These are phyloP conservation scores for Alectura lathami DNA, from an alignment of 2,113 vertebrate species.

Conservation along the genomic window DNA sequence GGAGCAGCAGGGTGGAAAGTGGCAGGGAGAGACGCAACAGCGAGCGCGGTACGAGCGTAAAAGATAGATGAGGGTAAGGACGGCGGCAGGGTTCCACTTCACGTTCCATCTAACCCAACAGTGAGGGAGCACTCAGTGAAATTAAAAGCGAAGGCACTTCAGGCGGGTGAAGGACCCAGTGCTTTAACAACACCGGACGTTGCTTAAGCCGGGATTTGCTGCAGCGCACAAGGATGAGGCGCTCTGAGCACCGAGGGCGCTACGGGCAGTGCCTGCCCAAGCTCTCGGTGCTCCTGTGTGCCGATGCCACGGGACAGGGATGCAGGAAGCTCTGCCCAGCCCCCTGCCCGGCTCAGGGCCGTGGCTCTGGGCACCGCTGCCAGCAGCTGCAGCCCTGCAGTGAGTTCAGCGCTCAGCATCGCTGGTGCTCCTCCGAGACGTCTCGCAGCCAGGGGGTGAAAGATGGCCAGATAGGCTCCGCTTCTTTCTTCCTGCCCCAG, in stretches of 20 bases:
- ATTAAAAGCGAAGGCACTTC: not conserved
- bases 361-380: not conserved
- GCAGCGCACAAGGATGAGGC: not conserved
- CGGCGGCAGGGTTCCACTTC: not conserved
- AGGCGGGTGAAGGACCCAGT: not conserved
- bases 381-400: not conserved
- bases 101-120: not conserved
- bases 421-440: not conserved
- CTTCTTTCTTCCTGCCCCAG: not conserved
- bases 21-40: not conserved
- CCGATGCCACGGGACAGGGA: accelerated
- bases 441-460: not conserved
- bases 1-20: not conserved
- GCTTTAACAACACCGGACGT: not conserved
- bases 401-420: accelerated
- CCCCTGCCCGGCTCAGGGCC: not conserved
- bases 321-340: not conserved
- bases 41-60: accelerated
- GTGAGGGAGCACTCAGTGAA: not conserved
- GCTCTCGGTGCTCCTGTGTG: accelerated
- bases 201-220: not conserved
- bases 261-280: too few relatives aligned
- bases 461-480: not conserved
- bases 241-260: not conserved
- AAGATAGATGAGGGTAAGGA: not conserved